Base-by-base conservation (phyloP, 2,797 vertebrate species). In the Lutjanus campechanus region DNA sequence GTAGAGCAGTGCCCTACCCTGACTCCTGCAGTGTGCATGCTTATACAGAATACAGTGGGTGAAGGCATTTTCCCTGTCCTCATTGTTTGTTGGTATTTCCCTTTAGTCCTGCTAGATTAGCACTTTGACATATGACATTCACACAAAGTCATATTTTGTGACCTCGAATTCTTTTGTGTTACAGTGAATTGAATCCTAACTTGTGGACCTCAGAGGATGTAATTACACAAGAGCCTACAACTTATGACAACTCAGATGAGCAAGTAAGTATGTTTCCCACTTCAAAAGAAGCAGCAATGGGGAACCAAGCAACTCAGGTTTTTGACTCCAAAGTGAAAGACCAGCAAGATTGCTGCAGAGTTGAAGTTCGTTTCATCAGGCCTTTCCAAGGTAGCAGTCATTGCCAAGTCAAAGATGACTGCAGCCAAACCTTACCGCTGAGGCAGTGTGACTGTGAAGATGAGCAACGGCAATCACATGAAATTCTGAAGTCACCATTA, bases 181-280 rank as follows among this genome's bases (percentile, higher is more conserved):
- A 70, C 81, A 96, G 96, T 85, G 95, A 95, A 74, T 81, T 92
- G 50, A 94, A 93, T 46, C 76, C 92, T 62, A 92, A 93, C 81
- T 78, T 90, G 19, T 94, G 93, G 93, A 84, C 83, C 4, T 88
- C 89, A 53, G 93, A 95, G 70, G 94, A 95, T 67, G 63, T 89
- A 53, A 86, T 85, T 77, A 76, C 84, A 80, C 84, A 80, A 47
- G 92, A 93, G 81, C 86, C 89, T 66, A 69, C 85, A 77, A 86
- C 75, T 78, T 84, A 89, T 63, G 76, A 84, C 72, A 80, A 76
- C 84, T 83, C 73, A 36, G 85, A 93, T 71, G 87, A 92, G 81
- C 93, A 95, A 92, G 95, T 95, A 95, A 96, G 95, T 95, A 85
- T 4, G 41, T 72, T 49, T 79, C 67, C 64, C 11, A 65, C 15